Evolutionary conservation across 2,888 invertebrate genomes (phyloP), one percentile per base, ranked within the genome.

Genomic region (Eucriotettix oculatus): DNA sequence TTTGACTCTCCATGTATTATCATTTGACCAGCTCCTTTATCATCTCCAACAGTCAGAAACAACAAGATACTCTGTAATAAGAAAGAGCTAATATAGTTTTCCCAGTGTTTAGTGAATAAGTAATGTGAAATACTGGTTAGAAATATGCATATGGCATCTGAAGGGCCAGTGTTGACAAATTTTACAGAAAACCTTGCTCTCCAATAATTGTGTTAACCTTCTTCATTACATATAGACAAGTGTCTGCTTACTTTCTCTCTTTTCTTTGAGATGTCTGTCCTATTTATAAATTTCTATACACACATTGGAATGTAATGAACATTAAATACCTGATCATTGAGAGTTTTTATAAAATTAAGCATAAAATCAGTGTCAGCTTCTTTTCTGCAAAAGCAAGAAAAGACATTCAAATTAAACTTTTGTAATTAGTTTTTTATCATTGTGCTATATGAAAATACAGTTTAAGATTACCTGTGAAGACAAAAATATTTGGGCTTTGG

Each of bases 331-430:
- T 71, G 67, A 63, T 71, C 76, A 53, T 81, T 83, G 58, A 86
- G 69, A 64, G 82, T 83, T 65, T 83, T 81, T 16, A 86, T 75
- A 61, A 91, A 77, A 29, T 78, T 77, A 64, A 82, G 80, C 69
- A 87, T 84, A 68, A 87, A 91, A 67, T 90, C 89, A 10, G 81
- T 78, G 65, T 89, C 90, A 0, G 85, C 89, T 68, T 89, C 90
- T 66, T 84, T 86, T 64, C 85, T 75, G 68, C 16, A 62, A 62
- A n/a, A n/a, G n/a, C 56, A 59, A 61, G 42, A 56, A 54, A 56
- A 60, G 59, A 58, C 55, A 9, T 16, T 16, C 5, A 61, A 52
- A 52, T 54, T 60, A n/a, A 59, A 29, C 14, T 12, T 41, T 17
- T 16, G 42, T 43, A 9, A 56, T 2, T 14, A 57, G 9, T 42